Evolutionary conservation across 2,113 vertebrate genomes (phyloP).

Genomic region (Pelmatolapia mariae): DNA sequence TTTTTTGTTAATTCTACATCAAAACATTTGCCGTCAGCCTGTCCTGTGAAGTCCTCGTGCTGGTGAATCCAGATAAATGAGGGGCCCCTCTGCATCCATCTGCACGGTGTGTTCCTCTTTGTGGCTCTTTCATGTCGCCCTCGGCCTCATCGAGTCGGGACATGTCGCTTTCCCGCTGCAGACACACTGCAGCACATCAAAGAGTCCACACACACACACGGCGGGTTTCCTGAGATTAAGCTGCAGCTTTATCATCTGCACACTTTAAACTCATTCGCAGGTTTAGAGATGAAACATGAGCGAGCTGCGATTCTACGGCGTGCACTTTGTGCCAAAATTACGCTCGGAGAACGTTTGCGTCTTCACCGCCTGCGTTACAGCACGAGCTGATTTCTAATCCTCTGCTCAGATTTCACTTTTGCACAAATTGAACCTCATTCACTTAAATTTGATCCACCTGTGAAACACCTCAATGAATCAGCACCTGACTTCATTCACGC

Average conservation of each 20-base stretch:
- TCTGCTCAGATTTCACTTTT: background rate
- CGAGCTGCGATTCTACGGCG: background rate
- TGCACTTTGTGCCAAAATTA: background rate
- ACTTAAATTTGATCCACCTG: background rate
- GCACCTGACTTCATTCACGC: background rate
- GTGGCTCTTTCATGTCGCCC: background rate
- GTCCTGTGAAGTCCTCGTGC: background rate
- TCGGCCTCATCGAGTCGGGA: slow-evolving; percentile 29
- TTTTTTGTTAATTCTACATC: background rate
- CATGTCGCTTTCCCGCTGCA: slow-evolving; percentile 46
- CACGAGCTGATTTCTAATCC: fast-evolving
- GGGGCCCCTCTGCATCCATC: background rate
- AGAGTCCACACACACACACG: background rate
- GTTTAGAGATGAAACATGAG: background rate
- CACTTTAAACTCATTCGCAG: background rate
- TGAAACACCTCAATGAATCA: background rate
- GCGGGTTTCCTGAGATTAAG: background rate
- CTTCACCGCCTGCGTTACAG: background rate
- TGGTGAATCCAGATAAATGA: background rate
- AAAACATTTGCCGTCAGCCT: background rate
- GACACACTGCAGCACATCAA: slow-evolving; percentile 3
- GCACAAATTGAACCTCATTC: background rate
- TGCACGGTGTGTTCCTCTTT: background rate
- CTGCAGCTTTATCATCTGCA: background rate
- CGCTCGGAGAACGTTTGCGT: fast-evolving